Evolutionary conservation across 1,140 invertebrate genomes (phyloP).

Genomic region (Drosophila nigrodunni): DNA sequence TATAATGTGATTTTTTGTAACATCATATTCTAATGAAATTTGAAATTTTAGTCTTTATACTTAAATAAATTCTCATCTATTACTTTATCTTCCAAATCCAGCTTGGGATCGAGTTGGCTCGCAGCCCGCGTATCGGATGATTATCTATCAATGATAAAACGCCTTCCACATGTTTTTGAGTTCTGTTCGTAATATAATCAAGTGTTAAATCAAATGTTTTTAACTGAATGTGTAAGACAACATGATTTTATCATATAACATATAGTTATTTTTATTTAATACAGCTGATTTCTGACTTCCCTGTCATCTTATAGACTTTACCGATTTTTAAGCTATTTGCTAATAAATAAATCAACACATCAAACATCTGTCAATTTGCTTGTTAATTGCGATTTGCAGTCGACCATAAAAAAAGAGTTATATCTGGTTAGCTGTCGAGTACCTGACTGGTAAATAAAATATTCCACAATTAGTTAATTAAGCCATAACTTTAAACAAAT

Average conservation of each 20-base stretch:
- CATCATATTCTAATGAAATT: too few relatives aligned
- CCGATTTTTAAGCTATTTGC: background rate
- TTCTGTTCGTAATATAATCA: background rate
- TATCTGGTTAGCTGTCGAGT: background rate
- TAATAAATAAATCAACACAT: background rate
- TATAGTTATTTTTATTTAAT: too few relatives aligned
- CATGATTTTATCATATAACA: too few relatives aligned
- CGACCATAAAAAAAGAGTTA: background rate
- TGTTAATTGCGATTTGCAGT: background rate
- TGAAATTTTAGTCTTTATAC: too few relatives aligned
- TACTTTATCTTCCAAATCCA: background rate
- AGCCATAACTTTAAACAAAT: constrained; percentile 1
- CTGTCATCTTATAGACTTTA: too few relatives aligned
- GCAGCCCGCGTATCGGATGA: constrained; percentile 21
- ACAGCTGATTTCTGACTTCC: too few relatives aligned
- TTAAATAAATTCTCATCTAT: background rate
- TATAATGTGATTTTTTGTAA: too few relatives aligned
- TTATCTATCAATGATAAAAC: constrained; percentile 26
- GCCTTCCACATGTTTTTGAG: constrained; percentile 7
- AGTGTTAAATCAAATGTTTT: too few relatives aligned
- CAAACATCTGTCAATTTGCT: background rate
- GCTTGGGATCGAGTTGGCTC: constrained; percentile 43
- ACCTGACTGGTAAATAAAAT: background rate
- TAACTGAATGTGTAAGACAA: too few relatives aligned
- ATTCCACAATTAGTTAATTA: constrained; percentile 2